phyloP scores from a whole-genome alignment of 1,140 invertebrate species.

The Callitettix versicolor region DNA sequence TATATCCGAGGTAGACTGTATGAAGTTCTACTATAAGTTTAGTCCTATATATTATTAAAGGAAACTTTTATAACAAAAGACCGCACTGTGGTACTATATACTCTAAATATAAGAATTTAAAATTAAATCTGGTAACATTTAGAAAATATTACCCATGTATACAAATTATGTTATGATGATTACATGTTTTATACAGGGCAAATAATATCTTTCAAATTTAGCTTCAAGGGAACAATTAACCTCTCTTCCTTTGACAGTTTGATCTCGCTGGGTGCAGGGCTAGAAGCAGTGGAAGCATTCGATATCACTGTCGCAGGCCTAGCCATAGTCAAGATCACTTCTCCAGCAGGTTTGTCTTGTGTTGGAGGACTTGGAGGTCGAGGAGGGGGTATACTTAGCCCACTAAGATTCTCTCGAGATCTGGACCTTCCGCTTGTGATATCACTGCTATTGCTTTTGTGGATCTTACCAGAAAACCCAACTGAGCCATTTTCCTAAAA shows the following conservation, averaged over 20 bases:
- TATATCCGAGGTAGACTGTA: no score
- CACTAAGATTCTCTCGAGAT: conserved; percentile 20
- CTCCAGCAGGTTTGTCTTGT: conserved; percentile 2
- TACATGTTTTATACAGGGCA: no score
- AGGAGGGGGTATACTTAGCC: not conserved
- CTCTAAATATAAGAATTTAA: no score
- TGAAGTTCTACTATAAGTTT: no score
- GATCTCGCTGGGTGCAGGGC: conserved; percentile 45
- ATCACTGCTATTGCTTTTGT: conserved; percentile 8
- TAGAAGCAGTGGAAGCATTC: conserved; percentile 49
- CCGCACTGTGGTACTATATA: no score
- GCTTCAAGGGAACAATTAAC: no score
- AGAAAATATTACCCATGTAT: no score
- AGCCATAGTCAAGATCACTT: conserved; percentile 60
- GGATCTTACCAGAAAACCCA: conserved; percentile 8
- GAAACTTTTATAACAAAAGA: no score
- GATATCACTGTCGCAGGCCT: conserved; percentile 61
- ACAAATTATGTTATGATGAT: no score
- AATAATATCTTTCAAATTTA: no score
- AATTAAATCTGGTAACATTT: no score
- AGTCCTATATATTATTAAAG: no score
- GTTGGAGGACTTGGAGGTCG: not conserved
- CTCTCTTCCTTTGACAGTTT: conserved; percentile 48
- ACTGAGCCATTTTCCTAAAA: conserved; percentile 15
- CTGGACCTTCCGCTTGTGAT: conserved; percentile 4